Percentiles rank a stretch among this genome's conserved stretches.
These are phyloP conservation scores for Carpatolechia fugitivella DNA, from an alignment of 2,888 invertebrate genomes.

Conservation along the genomic window DNA sequence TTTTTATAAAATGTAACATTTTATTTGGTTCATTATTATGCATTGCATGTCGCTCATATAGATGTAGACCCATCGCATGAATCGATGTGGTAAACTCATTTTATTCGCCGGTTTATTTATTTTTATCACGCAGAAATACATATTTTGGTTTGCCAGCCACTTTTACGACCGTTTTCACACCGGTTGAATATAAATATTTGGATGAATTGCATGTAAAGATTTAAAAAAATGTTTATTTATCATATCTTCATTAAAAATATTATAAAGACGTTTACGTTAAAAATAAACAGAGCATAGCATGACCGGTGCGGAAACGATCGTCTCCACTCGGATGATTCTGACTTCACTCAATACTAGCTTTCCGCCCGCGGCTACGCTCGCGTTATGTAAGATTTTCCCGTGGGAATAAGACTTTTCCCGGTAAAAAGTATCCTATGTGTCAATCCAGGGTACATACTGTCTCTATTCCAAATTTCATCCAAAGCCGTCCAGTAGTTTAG, in stretches of 20 bases:
- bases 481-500: background rate
- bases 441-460: too few species aligned
- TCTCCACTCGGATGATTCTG: slow-evolving; percentile 13
- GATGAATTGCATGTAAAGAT: slow-evolving; percentile 6
- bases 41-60: slow-evolving; percentile 37
- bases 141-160: slow-evolving; percentile 38
- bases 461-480: too few species aligned
- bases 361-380: too few species aligned
- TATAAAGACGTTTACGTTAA: slow-evolving; percentile 2
- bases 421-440: too few species aligned
- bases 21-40: slow-evolving; percentile 38
- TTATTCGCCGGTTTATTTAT: slow-evolving; percentile 36
- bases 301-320: slow-evolving; percentile 12
- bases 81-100: slow-evolving; percentile 41
- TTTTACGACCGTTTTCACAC: slow-evolving; percentile 38
- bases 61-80: slow-evolving; percentile 47
- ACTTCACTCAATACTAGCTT: too few species aligned
- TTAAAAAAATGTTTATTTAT: slow-evolving; percentile 4
- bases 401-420: too few species aligned
- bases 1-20: background rate
- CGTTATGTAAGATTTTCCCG: too few species aligned
- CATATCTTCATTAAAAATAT: slow-evolving; percentile 8
- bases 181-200: slow-evolving; percentile 20
- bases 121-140: slow-evolving; percentile 33
- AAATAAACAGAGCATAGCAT: background rate